phyloP scores from a whole-genome alignment of 2,888 invertebrate species.

The Dasysyrphus tricinctus region DNA sequence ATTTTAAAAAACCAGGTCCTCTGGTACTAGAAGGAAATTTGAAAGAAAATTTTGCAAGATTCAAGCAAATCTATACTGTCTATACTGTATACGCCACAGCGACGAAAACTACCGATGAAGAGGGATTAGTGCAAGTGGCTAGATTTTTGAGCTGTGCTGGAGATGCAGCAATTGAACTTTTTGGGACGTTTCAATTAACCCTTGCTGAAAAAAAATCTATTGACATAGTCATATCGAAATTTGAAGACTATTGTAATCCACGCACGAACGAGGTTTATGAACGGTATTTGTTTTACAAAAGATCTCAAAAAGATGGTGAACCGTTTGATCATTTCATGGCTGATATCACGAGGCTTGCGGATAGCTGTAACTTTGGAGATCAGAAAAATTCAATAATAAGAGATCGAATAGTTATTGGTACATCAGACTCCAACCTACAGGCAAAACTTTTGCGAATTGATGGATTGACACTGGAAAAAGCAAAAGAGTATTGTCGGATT shows the following conservation, averaged over 20 bases:
- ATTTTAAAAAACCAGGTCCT: constrained; percentile 4
- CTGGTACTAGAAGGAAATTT: not conserved
- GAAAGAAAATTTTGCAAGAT: no score
- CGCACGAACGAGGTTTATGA: constrained; percentile 17
- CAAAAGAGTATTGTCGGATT: no score
- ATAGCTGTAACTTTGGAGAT: not conserved
- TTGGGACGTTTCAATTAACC: not conserved
- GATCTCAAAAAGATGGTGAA: not conserved
- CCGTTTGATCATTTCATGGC: not conserved
- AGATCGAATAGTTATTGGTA: no score
- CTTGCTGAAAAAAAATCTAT: not conserved
- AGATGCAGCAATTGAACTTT: constrained; percentile 1
- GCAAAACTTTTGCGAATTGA: no score
- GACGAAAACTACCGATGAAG: not conserved
- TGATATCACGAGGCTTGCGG: not conserved
- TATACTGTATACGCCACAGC: not conserved
- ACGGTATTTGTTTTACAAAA: constrained; percentile 2
- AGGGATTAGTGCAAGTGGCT: constrained; percentile 5
- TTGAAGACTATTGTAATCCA: constrained; percentile 25
- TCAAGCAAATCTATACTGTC: no score
- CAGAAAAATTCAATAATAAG: no score
- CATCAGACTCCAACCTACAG: no score
- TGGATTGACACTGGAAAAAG: no score
- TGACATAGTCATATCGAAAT: not conserved
- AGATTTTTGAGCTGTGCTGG: constrained; percentile 20